These are phyloP conservation scores for Pyxicephalus adspersus DNA, from an alignment of 2,113 vertebrate genomes.

Conservation along the genomic window DNA sequence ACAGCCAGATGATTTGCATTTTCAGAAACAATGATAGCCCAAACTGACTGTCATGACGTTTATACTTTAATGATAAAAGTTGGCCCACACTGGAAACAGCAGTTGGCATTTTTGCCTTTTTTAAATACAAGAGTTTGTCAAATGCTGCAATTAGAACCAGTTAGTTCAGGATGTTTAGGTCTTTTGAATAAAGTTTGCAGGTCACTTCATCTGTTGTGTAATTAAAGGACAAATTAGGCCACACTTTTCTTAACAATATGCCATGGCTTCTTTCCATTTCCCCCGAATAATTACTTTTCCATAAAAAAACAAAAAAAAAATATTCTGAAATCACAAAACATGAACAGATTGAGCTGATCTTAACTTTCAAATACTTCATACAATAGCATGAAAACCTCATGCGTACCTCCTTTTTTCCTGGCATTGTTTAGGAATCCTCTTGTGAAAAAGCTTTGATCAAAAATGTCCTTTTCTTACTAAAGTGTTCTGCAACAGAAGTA, in stretches of 20 bases:
- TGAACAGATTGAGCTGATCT: too few relatives aligned
- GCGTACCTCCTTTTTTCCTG: conserved; percentile 12
- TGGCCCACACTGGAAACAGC: too few relatives aligned
- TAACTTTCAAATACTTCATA: not conserved
- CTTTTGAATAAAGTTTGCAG: conserved; percentile 1
- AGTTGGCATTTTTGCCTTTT: too few relatives aligned
- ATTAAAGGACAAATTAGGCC: not conserved
- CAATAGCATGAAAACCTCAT: not conserved
- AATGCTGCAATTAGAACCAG: not conserved
- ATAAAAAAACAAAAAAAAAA: conserved; percentile 7
- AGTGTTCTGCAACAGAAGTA: too few relatives aligned
- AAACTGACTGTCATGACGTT: too few relatives aligned
- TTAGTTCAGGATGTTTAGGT: not conserved
- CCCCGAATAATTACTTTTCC: conserved; percentile 2
- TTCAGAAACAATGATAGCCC: too few relatives aligned
- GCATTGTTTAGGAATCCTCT: conserved; percentile 3
- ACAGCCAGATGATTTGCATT: too few relatives aligned
- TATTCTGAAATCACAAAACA: not conserved
- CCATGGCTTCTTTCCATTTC: not conserved
- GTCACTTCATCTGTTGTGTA: not conserved
- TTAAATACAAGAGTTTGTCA: not conserved
- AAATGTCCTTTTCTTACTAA: not conserved
- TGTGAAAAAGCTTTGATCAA: not conserved
- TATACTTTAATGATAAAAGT: too few relatives aligned
- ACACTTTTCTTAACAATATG: not conserved